Evolutionary conservation across 2,113 vertebrate genomes (phyloP).

Genomic region (Syngnathoides biaculeatus): DNA sequence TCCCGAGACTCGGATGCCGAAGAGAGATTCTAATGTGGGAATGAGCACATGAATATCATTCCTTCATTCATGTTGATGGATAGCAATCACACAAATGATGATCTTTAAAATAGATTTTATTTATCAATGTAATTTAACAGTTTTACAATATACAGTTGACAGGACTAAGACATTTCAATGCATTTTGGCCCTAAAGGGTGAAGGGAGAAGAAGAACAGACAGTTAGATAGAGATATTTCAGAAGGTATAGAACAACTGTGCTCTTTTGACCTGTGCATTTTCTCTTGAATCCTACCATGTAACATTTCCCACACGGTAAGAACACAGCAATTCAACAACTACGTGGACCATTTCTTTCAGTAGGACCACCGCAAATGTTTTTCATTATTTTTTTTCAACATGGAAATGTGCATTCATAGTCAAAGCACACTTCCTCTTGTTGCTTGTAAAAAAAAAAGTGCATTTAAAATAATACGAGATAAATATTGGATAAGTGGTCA

Average conservation of each 20-base stretch:
- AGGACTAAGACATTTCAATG: conserved; percentile 76
- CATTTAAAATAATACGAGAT: conserved; percentile 68
- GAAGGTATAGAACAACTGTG: conserved; percentile 63
- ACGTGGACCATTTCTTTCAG: conserved; percentile 26
- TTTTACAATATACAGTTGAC: conserved; percentile 77
- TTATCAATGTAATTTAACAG: conserved; percentile 78
- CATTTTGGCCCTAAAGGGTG: conserved; percentile 76
- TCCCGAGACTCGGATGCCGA: no score
- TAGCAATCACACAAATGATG: conserved; percentile 14
- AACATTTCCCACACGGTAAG: conserved; percentile 48
- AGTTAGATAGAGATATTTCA: conserved; percentile 72
- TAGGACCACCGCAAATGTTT: conserved; percentile 32
- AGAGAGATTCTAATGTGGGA: background rate
- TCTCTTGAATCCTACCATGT: conserved; percentile 35
- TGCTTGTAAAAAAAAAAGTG: conserved; percentile 46
- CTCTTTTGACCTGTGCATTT: conserved; percentile 66
- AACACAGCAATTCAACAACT: conserved; percentile 29
- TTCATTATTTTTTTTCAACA: conserved; percentile 6
- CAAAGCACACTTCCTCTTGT: conserved; percentile 12
- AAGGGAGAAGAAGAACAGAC: conserved; percentile 66
- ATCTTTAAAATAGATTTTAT: conserved; percentile 84
- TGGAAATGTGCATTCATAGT: conserved; percentile 29
- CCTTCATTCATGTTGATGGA: background rate
- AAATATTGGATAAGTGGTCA: conserved; percentile 1
- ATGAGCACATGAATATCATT: background rate